Conservation (phyloP, 2,113 vertebrate species). For the Vulpes lagopus region DNA sequence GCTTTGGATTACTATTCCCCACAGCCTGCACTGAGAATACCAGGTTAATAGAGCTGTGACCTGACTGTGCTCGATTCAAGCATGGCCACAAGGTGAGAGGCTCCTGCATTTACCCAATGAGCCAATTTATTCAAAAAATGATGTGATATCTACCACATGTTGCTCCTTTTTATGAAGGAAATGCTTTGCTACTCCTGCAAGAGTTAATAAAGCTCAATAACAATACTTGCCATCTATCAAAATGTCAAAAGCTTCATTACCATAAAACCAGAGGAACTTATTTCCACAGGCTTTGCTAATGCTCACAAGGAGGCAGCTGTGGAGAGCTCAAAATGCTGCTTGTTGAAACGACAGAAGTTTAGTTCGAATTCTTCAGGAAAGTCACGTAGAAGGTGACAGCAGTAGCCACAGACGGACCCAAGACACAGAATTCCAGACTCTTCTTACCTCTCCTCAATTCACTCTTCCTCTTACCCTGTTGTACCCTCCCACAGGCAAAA, state of each 20-base stretch:
- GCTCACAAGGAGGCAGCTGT: slow-evolving; percentile 78
- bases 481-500: slow-evolving; percentile 87
- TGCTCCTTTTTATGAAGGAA: slow-evolving; percentile 87
- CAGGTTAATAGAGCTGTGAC: slow-evolving; percentile 89
- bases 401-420: slow-evolving; percentile 71
- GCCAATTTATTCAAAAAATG: slow-evolving; percentile 85
- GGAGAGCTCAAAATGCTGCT: slow-evolving; percentile 83
- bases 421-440: slow-evolving; percentile 52
- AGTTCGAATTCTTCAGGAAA: slow-evolving; percentile 77
- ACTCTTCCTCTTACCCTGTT: not conserved
- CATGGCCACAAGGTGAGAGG: slow-evolving; percentile 87
- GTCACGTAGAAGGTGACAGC: slow-evolving; percentile 70
- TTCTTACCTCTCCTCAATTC: slow-evolving; percentile 38
- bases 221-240: slow-evolving; percentile 88
- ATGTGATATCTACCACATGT: slow-evolving; percentile 89
- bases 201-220: slow-evolving; percentile 88
- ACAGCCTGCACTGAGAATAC: slow-evolving; percentile 84
- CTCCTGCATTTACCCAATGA: slow-evolving; percentile 86
- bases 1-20: slow-evolving; percentile 85
- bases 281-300: slow-evolving; percentile 83
- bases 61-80: slow-evolving; percentile 87
- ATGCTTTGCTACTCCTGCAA: slow-evolving; percentile 85
- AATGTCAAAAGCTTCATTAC: slow-evolving; percentile 90
- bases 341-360: slow-evolving; percentile 80
- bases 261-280: slow-evolving; percentile 85